phyloP scores from a whole-genome alignment of 2,888 invertebrate species.

The Scaptomyza caliginosa region DNA sequence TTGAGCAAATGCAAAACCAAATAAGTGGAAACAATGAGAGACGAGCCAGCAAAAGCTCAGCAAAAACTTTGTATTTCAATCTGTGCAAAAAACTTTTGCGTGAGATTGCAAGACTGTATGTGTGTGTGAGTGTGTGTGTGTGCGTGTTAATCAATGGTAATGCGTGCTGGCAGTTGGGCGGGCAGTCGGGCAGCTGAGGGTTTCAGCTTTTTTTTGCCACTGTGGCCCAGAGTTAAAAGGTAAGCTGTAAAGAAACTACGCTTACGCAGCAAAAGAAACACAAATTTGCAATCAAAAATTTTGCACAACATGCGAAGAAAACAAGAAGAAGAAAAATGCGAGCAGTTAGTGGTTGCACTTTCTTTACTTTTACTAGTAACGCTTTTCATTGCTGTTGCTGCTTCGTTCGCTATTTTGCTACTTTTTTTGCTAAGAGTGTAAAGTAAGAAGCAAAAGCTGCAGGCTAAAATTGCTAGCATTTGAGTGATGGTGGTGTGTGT shows the following conservation, averaged over 20 bases:
- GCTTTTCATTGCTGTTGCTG: background rate
- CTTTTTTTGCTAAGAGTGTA: background rate
- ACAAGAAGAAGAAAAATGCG: conserved; percentile 6
- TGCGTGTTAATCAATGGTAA: conserved; percentile 78
- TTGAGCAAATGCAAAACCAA: conserved; percentile 55
- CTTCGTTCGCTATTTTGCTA: background rate
- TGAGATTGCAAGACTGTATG: conserved; percentile 65
- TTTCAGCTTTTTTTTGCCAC: background rate
- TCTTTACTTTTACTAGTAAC: conserved; percentile 2
- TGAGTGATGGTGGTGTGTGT: background rate
- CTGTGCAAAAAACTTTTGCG: conserved; percentile 70
- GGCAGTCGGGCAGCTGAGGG: conserved; percentile 38
- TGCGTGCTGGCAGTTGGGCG: conserved; percentile 64
- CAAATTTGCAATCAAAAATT: conserved; percentile 74
- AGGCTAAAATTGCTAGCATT: conserved; percentile 4
- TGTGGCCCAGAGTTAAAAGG: conserved; percentile 31
- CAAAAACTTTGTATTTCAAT: conserved; percentile 77
- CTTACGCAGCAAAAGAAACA: conserved; percentile 49
- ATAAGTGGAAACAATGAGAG: conserved; percentile 63
- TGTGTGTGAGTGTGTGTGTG: conserved; percentile 58
- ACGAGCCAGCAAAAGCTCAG: conserved; percentile 35
- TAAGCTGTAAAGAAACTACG: conserved; percentile 47
- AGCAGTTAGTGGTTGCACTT: conserved; percentile 22
- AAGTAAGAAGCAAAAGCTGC: conserved; percentile 16
- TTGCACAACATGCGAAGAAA: conserved; percentile 25